Conservation (phyloP, 2,888 invertebrate genomes). For the Aleiodes testaceus region DNA sequence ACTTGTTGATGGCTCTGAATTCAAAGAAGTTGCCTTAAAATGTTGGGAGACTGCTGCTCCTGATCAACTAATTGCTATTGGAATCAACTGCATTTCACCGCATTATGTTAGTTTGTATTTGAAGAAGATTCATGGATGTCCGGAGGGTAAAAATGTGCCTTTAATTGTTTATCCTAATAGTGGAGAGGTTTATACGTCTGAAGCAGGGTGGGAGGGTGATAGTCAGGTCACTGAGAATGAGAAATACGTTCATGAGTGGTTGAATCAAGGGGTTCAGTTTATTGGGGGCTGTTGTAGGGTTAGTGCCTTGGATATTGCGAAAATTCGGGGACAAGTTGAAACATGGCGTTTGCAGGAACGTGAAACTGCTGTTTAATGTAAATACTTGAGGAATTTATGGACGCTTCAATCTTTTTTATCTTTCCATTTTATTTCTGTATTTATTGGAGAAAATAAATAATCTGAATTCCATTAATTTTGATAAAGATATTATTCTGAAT, state of each 20-base stretch:
- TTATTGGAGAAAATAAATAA: slow-evolving; percentile 7
- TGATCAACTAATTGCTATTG: slow-evolving; percentile 87
- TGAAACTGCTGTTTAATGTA: slow-evolving; percentile 48
- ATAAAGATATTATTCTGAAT: background rate
- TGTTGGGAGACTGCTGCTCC: slow-evolving; percentile 78
- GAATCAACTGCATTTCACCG: slow-evolving; percentile 90
- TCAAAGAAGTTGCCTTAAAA: slow-evolving; percentile 81
- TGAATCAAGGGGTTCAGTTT: slow-evolving; percentile 85
- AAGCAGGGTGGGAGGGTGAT: slow-evolving; percentile 74
- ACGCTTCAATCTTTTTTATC: background rate
- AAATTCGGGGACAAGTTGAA: slow-evolving; percentile 80
- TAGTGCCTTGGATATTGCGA: slow-evolving; percentile 85
- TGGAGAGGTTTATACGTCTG: slow-evolving; percentile 85
- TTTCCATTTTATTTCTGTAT: background rate
- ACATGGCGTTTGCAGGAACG: slow-evolving; percentile 67
- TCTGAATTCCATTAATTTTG: background rate
- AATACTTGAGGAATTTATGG: background rate
- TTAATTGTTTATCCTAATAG: slow-evolving; percentile 95
- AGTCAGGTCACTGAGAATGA: slow-evolving; percentile 83
- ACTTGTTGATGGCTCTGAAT: slow-evolving; percentile 87
- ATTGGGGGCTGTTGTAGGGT: slow-evolving; percentile 96
- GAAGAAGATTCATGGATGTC: slow-evolving; percentile 75
- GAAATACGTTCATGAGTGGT: slow-evolving; percentile 85
- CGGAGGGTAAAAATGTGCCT: slow-evolving; percentile 76
- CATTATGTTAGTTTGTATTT: slow-evolving; percentile 78